Percentiles rank a stretch among this genome's conserved stretches.
Conservation (phyloP, 2,113 vertebrate genomes). For the Sapayoa aenigma region DNA sequence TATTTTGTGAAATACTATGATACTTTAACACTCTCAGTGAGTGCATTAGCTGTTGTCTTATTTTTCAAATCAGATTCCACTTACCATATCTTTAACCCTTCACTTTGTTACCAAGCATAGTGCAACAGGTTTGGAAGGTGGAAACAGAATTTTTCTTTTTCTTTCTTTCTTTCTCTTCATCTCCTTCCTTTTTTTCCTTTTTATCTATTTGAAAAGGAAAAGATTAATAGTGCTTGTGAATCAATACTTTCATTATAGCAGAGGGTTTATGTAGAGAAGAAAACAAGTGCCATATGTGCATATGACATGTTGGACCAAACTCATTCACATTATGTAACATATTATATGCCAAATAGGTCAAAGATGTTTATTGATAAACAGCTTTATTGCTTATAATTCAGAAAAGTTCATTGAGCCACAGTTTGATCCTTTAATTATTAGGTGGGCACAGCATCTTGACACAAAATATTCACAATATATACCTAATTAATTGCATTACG, state of each 20-base stretch:
- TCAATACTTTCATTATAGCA: background rate
- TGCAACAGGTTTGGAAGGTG: background rate
- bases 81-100: background rate
- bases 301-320: background rate
- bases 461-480: background rate
- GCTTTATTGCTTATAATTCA: background rate
- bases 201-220: background rate
- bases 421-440: slow-evolving; percentile 9
- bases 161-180: background rate
- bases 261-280: background rate
- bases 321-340: background rate
- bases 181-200: rapidly evolving
- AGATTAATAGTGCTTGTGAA: background rate
- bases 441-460: background rate
- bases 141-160: background rate
- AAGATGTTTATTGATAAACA: background rate
- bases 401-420: background rate
- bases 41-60: background rate
- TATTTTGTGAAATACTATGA: background rate
- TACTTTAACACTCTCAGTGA: background rate
- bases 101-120: background rate
- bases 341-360: background rate
- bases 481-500: background rate
- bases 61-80: background rate
- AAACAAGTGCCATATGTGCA: background rate